Percentiles rank a stretch among this genome's conserved stretches.
phyloP scores from a whole-genome alignment of 1,140 invertebrate species.

The Armadillidium nasatum region DNA sequence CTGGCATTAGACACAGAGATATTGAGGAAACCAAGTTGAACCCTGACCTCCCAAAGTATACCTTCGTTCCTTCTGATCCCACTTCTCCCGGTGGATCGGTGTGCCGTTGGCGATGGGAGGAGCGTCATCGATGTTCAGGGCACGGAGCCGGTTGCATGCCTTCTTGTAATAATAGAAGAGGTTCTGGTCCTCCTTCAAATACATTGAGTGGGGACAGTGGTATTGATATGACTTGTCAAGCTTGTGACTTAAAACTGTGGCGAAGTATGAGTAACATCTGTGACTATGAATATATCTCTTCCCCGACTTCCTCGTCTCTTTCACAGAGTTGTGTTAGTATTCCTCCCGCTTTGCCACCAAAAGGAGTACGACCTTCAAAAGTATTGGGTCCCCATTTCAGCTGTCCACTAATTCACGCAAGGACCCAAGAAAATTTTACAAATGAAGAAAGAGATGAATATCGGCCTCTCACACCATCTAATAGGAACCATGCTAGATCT shows the following conservation, averaged over 20 bases:
- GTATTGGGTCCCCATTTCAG: background rate
- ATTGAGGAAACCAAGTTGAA: conserved; percentile 36
- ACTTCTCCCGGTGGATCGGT: conserved; percentile 33
- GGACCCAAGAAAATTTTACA: background rate
- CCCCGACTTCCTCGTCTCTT: background rate
- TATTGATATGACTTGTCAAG: conserved; percentile 37
- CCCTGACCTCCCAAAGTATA: conserved; percentile 40
- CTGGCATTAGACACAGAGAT: conserved; percentile 37
- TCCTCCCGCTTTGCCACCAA: background rate
- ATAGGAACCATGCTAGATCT: conserved; percentile 9
- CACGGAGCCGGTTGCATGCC: conserved; percentile 35
- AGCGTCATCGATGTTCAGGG: conserved; percentile 7
- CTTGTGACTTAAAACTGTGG: conserved; percentile 38
- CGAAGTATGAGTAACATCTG: conserved; percentile 36
- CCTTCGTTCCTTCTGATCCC: conserved; percentile 35
- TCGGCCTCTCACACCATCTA: background rate
- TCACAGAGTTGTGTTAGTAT: background rate
- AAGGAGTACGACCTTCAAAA: background rate
- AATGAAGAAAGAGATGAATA: background rate
- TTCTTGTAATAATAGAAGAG: conserved; percentile 8
- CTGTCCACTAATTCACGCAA: background rate
- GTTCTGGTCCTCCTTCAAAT: conserved; percentile 29
- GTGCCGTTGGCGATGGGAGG: conserved; percentile 24
- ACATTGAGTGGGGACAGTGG: conserved; percentile 32
- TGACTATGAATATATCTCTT: background rate